A percentile compares a stretch with the other conserved stretches of the same genome.
phyloP scores from a whole-genome alignment of 2,888 invertebrate genomes.

The Allophyes oxyacanthae region DNA sequence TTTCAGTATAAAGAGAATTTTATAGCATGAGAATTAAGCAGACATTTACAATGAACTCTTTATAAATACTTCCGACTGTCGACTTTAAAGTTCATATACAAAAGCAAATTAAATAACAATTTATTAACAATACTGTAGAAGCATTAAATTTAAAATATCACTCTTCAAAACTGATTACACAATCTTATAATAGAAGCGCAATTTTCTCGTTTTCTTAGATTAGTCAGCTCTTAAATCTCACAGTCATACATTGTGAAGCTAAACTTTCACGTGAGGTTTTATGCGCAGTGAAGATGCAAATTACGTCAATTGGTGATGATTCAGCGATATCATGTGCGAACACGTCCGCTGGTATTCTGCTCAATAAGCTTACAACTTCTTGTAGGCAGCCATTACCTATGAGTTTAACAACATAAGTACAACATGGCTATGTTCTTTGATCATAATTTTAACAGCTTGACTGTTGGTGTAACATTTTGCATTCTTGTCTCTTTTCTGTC shows the following conservation, averaged over 20 bases:
- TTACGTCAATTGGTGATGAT: conserved; percentile 53
- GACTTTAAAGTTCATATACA: conserved; percentile 5
- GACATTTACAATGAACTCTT: not conserved
- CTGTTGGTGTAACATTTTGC: too few species aligned
- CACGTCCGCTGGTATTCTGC: conserved; percentile 3
- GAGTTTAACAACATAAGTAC: not conserved
- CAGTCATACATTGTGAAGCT: conserved; percentile 42
- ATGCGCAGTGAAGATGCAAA: conserved; percentile 52
- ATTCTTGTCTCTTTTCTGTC: too few species aligned
- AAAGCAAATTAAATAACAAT: conserved; percentile 24
- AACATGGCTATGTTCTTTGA: too few species aligned
- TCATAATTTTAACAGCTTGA: too few species aligned
- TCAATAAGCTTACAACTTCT: conserved; percentile 21
- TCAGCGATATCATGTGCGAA: conserved; percentile 39
- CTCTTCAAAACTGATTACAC: conserved; percentile 33
- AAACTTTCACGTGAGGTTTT: conserved; percentile 50
- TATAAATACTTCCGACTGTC: conserved; percentile 1
- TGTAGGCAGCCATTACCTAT: conserved; percentile 13
- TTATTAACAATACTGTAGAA: conserved; percentile 25
- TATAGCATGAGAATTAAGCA: conserved; percentile 13
- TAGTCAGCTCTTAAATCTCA: conserved; percentile 53
- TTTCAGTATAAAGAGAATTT: too few species aligned
- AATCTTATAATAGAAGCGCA: conserved; percentile 34
- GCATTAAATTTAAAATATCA: conserved; percentile 27
- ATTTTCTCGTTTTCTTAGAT: conserved; percentile 42